Evolutionary conservation across 2,888 invertebrate genomes (phyloP), one percentile per base, ranked within the genome.

Genomic region (Celastrina argiolus): DNA sequence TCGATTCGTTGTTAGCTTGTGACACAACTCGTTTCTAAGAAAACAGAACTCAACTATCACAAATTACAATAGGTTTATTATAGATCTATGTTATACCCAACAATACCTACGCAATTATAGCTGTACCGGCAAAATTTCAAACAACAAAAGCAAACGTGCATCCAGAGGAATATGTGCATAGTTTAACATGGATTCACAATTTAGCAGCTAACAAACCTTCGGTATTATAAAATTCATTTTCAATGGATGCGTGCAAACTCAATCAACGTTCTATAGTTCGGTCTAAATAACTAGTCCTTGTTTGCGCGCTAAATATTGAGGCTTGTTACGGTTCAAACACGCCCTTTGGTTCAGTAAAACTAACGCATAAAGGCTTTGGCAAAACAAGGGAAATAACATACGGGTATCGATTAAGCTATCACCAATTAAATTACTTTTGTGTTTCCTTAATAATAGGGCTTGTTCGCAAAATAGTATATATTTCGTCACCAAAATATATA

Each of bases 181-280:
- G 22, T 51, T 51, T 26, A 22, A 18, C n/a, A n/a, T n/a, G 51
- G 10, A 7, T 51, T 26, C 51, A 22, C 51, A 51, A 51, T 22
- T 22, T 51, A 51, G 12, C 12, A 22, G 36, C 36, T 12, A 8
- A 51, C 51, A 51, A 51, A 12, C 51, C 3, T n/a, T 7, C 10
- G 51, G 51, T 8, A 51, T 14, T 51, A 51, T 14, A 22, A 51
- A 58, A 58, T 58, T 58, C 1, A 58, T 31, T 58, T 58, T 58
- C 56, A 28, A 56, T 56, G 28, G 56, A 7, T 31, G 31, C 58
- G n/a, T 51, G 51, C 51, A 51, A 51, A 51, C 51, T 51, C 51
- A 51, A 51, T 51, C 51, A 51, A 22, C 51, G 51, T 51, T 12
- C 51, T 51, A 22, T 51, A 26, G 51, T 51, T 26, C 22, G 12